Evolutionary conservation across 1,140 invertebrate genomes (phyloP), one percentile per base, ranked within the genome.

Genomic region (Anadara kagoshimensis): DNA sequence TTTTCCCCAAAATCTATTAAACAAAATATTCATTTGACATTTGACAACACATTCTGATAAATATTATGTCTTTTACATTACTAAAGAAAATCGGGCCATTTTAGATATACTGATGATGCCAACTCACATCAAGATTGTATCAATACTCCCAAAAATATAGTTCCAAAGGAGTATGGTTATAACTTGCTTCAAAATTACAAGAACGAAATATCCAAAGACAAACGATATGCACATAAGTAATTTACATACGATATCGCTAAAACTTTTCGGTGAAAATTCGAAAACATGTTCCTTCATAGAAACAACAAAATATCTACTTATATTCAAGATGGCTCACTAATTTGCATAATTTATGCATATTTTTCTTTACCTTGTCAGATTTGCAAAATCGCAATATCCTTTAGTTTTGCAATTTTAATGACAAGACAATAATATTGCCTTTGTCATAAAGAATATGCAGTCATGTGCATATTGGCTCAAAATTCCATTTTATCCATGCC

Each of bases 271-370:
- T 36, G 22, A 5, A 43, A 5, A 26, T 7, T 47, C 45, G 59
- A 47, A 47, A 62, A 26, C 26, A 47, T 20, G 43, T 45, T 47
- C 49, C 59, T 24, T 47, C 51, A 41, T 29, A 16, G 26, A 41
- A 51, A 64, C 62, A 64, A 64, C 62, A 64, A 45, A 64, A 51
- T 43, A 64, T 36, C 10, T 63, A 36, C 29, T 62, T 49, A 63
- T 5, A 51, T 67, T 47, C 64, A 67, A 67, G 54, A 67, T 67
- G 64, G 64, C 64, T 67, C 54, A 64, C 64, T 67, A 67, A 67
- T 67, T 67, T 67, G 64, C 64, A 67, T 67, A 67, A 67, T 67
- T 67, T 67, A 67, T 67, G 64, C 64, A 67, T 67, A 57, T 45
- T 67, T 67, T 67, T 53, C 64, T 56, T 56, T 67, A 67, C 64